Conservation (phyloP, 2,888 invertebrate species). For the Dysmachus trigonus region DNA sequence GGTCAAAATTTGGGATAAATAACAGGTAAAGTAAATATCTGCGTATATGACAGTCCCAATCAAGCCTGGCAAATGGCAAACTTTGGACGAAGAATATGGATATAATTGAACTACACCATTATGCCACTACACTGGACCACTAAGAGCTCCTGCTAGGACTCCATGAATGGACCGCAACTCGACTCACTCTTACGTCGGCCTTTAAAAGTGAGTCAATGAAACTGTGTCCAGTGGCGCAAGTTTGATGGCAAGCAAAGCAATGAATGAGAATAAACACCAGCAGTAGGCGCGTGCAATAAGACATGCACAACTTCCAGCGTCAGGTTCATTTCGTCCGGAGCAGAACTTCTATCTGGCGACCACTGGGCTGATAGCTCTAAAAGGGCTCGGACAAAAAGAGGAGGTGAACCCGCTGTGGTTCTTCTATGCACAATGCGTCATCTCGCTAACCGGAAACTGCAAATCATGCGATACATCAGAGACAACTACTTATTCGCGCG, state of each 20-base stretch:
- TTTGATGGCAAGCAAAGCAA: constrained; percentile 17
- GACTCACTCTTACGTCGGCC: neutral
- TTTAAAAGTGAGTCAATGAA: neutral
- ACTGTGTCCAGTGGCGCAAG: neutral
- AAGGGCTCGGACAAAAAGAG: neutral
- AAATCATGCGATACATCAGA: constrained; percentile 1
- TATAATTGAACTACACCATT: too few relatives aligned
- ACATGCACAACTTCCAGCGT: neutral
- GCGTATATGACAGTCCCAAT: too few relatives aligned
- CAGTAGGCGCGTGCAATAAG: neutral
- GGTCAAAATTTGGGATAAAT: too few relatives aligned
- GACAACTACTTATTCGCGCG: neutral
- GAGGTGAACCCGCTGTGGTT: neutral
- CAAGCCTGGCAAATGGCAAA: too few relatives aligned
- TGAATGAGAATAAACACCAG: constrained; percentile 5
- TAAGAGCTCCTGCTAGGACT: neutral
- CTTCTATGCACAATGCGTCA: neutral
- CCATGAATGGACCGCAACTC: neutral
- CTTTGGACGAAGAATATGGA: too few relatives aligned
- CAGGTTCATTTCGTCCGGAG: neutral
- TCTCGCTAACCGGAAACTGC: constrained; percentile 40
- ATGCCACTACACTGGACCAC: too few relatives aligned
- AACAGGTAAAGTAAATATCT: too few relatives aligned
- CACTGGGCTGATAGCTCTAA: neutral
- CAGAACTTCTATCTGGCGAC: neutral